Evolutionary conservation across 2,797 vertebrate species (phyloP).

Genomic region (Periparus ater): DNA sequence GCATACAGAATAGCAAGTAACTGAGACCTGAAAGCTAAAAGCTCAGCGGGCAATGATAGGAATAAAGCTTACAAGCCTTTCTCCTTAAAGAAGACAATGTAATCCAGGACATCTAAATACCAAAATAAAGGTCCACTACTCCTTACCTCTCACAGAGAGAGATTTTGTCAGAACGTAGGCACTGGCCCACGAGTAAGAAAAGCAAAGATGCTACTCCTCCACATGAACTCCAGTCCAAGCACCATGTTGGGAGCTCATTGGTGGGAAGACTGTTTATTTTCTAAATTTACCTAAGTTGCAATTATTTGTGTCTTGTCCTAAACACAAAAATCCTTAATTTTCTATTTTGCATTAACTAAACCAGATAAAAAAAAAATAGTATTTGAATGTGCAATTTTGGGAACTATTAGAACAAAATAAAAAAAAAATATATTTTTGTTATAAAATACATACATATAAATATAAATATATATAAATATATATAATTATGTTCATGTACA

Average conservation of each 20-base stretch:
- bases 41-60: not conserved
- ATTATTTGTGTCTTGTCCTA: not conserved
- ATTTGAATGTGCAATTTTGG: not conserved
- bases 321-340: not conserved
- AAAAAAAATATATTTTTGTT: not conserved
- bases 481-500: not conserved
- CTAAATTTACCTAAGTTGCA: not conserved
- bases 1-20: not conserved
- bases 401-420: not conserved
- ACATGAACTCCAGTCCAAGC: not conserved
- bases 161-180: not conserved
- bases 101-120: not conserved
- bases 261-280: not conserved
- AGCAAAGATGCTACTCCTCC: not conserved
- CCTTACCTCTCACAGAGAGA: not conserved
- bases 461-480: too few species aligned
- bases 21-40: not conserved
- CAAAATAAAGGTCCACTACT: not conserved
- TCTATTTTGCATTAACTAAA: not conserved
- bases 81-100: not conserved
- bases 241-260: not conserved
- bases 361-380: not conserved
- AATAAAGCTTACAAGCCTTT: not conserved
- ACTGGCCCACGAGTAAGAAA: rapidly evolving
- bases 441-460: not conserved